A percentile compares a stretch with the other conserved stretches of the same genome.
phyloP scores from a whole-genome alignment of 2,797 vertebrate species.

The Sebastes wilsoni region DNA sequence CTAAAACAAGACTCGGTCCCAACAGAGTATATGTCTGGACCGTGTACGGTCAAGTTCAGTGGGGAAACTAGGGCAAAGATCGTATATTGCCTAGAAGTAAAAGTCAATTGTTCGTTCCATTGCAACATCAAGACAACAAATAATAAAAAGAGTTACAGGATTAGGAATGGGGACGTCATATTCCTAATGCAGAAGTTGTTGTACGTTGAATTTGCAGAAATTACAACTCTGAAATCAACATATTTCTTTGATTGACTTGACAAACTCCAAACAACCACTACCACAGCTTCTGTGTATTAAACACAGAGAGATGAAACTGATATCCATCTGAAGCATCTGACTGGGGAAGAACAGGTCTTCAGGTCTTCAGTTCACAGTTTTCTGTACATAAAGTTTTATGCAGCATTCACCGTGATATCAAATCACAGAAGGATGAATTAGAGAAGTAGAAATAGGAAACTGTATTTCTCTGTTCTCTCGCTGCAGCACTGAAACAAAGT shows the following conservation, averaged over 20 bases:
- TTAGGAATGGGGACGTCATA: no score
- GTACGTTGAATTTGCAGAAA: no score
- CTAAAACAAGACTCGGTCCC: no score
- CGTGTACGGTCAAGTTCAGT: no score
- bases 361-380: not conserved
- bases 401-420: not conserved
- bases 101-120: no score
- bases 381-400: not conserved
- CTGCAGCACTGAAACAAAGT: not conserved
- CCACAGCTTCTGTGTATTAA: not conserved
- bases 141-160: accelerated
- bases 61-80: no score
- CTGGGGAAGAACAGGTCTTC: not conserved
- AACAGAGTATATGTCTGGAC: no score
- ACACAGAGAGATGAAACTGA: not conserved
- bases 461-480: not conserved
- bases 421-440: not conserved
- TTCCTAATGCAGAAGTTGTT: no score
- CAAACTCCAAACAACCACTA: not conserved
- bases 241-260: not conserved
- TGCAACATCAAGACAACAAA: no score
- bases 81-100: no score
- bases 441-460: constrained; percentile 4
- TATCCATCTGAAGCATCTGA: not conserved
- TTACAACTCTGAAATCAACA: no score